A percentile compares a stretch with the other conserved stretches of the same genome.
These are phyloP conservation scores for Cecropterus lyciades DNA, from an alignment of 1,140 invertebrate genomes.

Conservation along the genomic window DNA sequence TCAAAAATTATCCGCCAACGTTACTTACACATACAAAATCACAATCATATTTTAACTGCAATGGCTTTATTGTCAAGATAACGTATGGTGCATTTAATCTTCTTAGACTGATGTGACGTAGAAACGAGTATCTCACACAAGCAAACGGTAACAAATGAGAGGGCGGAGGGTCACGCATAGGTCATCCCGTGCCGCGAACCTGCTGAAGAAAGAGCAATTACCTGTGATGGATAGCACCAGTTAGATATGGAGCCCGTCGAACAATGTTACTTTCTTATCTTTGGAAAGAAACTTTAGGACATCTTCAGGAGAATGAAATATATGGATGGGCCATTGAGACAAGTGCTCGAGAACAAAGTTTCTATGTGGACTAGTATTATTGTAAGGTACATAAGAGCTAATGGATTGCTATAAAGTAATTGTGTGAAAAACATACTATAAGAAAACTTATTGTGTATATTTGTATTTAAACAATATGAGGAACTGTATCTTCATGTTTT, in stretches of 20 bases:
- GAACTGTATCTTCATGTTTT: no score
- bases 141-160: constrained; percentile 30
- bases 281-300: constrained; percentile 10
- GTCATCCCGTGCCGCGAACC: constrained; percentile 15
- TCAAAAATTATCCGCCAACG: no score
- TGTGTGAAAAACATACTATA: no score
- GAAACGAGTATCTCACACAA: constrained; percentile 1
- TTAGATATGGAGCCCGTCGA: constrained; percentile 19
- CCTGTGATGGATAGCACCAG: constrained; percentile 33
- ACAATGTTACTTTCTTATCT: constrained; percentile 29
- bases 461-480: no score
- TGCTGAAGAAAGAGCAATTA: constrained; percentile 40
- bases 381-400: no score
- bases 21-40: no score
- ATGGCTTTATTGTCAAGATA: not conserved
- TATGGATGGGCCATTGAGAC: not conserved
- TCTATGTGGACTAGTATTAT: not conserved
- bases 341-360: not conserved
- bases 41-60: not conserved
- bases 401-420: no score
- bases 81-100: not conserved
- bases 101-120: constrained; percentile 19
- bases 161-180: constrained; percentile 11
- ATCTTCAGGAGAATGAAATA: not conserved
- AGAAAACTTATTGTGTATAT: no score